Percentiles rank a stretch among this genome's conserved stretches.
phyloP scores from a whole-genome alignment of 2,888 invertebrate genomes.

The Drosophila suboccidentalis region DNA sequence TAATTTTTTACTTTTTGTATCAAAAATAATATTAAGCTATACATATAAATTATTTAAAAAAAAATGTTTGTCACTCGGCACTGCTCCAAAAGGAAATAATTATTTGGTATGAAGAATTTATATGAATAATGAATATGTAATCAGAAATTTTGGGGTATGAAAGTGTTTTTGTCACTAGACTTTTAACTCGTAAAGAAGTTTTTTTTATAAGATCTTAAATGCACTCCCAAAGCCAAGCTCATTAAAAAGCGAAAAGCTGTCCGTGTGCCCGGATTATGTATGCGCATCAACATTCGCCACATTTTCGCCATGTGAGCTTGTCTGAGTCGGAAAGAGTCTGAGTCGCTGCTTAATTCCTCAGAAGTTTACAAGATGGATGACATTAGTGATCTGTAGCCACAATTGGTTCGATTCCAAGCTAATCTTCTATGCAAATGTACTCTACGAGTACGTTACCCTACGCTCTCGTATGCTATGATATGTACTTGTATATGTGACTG shows the following conservation, averaged over 20 bases:
- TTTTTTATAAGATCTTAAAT: too few relatives aligned
- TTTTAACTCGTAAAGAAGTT: too few relatives aligned
- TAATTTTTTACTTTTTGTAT: too few relatives aligned
- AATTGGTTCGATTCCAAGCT: slow-evolving; percentile 40
- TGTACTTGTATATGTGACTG: slow-evolving; percentile 48
- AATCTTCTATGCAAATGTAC: slow-evolving; percentile 28
- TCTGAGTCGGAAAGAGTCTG: not conserved
- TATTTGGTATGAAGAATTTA: too few relatives aligned
- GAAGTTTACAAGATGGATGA: slow-evolving; percentile 7
- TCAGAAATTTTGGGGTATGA: too few relatives aligned
- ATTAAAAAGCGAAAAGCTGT: slow-evolving; percentile 27
- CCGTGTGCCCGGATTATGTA: slow-evolving; percentile 13
- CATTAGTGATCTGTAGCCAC: slow-evolving; percentile 18
- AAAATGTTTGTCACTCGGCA: too few relatives aligned
- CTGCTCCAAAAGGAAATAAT: too few relatives aligned
- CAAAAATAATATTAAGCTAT: too few relatives aligned
- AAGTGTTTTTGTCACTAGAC: too few relatives aligned
- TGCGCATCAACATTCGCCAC: slow-evolving; percentile 20
- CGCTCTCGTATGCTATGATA: not conserved
- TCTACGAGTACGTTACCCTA: not conserved
- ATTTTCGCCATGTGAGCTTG: slow-evolving; percentile 62
- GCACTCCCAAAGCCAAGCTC: slow-evolving; percentile 31
- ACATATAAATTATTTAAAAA: too few relatives aligned
- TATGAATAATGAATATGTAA: too few relatives aligned
- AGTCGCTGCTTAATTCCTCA: slow-evolving; percentile 15